A percentile compares a stretch with the other conserved stretches of the same genome.
These are phyloP conservation scores for Coremacera marginata DNA, from an alignment of 2,888 invertebrate genomes.

Conservation along the genomic window DNA sequence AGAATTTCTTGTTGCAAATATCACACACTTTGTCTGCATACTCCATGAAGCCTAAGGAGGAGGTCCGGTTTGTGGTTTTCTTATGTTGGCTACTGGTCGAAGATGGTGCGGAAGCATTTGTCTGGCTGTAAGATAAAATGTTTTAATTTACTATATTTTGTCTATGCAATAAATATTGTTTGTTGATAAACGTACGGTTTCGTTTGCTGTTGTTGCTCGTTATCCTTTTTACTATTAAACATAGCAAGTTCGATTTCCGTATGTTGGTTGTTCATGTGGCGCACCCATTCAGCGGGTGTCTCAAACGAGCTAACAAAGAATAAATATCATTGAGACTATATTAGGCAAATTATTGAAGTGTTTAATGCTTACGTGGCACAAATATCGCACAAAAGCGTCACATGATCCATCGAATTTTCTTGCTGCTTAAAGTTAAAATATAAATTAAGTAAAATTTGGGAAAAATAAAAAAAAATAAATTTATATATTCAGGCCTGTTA, in stretches of 20 bases:
- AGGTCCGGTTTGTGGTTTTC: slow-evolving; percentile 27
- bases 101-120: slow-evolving; percentile 27
- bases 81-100: slow-evolving; percentile 38
- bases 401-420: slow-evolving; percentile 73
- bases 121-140: slow-evolving; percentile 18
- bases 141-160: background rate
- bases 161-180: background rate
- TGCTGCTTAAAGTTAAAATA: slow-evolving; percentile 69
- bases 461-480: no score
- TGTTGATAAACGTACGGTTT: slow-evolving; percentile 35
- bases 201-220: slow-evolving; percentile 51
- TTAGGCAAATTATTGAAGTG: background rate
- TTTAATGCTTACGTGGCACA: slow-evolving; percentile 76
- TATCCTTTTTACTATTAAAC: slow-evolving; percentile 66
- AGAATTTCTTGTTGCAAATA: slow-evolving; percentile 42
- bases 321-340: background rate
- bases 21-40: slow-evolving; percentile 34
- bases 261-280: slow-evolving; percentile 86
- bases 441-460: no score
- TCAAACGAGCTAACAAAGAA: slow-evolving; percentile 71
- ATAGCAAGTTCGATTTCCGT: slow-evolving; percentile 84
- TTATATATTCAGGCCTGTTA: no score
- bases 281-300: slow-evolving; percentile 88
- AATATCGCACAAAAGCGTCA: slow-evolving; percentile 82
- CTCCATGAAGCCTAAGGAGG: slow-evolving; percentile 25